Percentiles rank a stretch among this genome's conserved stretches.
These are phyloP conservation scores for Oeneis ivallda DNA, from an alignment of 2,888 invertebrate genomes.

Conservation along the genomic window DNA sequence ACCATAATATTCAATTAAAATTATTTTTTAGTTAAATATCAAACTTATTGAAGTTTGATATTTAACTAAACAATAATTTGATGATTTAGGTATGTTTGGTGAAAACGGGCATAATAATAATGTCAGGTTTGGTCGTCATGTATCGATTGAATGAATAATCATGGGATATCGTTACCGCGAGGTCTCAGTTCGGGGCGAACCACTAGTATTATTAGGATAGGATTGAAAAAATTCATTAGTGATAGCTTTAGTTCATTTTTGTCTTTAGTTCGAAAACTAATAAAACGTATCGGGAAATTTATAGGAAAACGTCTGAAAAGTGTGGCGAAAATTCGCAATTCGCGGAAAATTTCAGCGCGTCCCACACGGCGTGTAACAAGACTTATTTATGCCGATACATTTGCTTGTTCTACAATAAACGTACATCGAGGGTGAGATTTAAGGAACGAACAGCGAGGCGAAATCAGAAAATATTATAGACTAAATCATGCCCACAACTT, in stretches of 20 bases:
- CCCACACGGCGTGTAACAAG: conserved; percentile 12
- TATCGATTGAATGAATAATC: too few relatives aligned
- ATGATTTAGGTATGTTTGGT: too few relatives aligned
- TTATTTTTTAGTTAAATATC: too few relatives aligned
- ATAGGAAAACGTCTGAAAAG: conserved; percentile 1
- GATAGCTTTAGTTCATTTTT: neutral
- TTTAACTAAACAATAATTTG: too few relatives aligned
- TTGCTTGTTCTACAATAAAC: conserved; percentile 21
- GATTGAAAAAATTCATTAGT: neutral
- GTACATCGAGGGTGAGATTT: neutral
- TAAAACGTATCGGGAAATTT: neutral
- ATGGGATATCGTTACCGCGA: too few relatives aligned
- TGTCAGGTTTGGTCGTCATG: too few relatives aligned
- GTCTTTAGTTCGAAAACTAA: neutral
- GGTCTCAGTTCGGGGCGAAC: too few relatives aligned
- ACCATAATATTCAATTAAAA: too few relatives aligned
- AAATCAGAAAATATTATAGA: neutral
- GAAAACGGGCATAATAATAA: too few relatives aligned
- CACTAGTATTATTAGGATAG: too few relatives aligned
- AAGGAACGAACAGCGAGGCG: neutral
- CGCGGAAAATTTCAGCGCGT: conserved; percentile 15
- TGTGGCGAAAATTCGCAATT: conserved; percentile 20
- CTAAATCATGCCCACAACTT: too few relatives aligned
- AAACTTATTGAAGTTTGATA: too few relatives aligned
- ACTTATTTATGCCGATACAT: conserved; percentile 24